Percentiles rank a stretch among this genome's conserved stretches.
phyloP scores from a whole-genome alignment of 2,113 vertebrate species.

The Corapipo altera region DNA sequence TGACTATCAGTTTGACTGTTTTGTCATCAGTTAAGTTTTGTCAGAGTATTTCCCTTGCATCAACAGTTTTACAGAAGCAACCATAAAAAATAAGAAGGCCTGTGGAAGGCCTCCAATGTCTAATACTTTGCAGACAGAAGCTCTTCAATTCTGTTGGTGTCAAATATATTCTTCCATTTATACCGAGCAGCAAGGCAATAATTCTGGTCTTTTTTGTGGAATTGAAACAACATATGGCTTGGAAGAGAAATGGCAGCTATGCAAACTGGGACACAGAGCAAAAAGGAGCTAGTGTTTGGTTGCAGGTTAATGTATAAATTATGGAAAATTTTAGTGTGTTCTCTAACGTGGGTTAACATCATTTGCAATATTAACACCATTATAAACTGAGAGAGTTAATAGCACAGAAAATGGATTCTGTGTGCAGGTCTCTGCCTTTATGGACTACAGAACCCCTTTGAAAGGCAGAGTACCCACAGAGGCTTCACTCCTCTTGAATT shows the following conservation, averaged over 20 bases:
- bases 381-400: background rate
- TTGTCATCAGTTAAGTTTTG: background rate
- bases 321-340: background rate
- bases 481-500: background rate
- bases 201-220: background rate
- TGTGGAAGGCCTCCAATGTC: background rate
- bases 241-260: background rate
- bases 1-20: background rate
- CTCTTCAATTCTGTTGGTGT: background rate
- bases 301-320: background rate
- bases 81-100: background rate
- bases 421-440: background rate
- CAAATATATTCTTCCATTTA: background rate
- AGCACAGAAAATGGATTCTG: background rate
- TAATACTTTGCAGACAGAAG: background rate
- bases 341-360: background rate
- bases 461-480: background rate
- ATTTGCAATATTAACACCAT: background rate
- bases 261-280: background rate
- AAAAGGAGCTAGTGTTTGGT: background rate
- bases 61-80: background rate
- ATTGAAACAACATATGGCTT: background rate
- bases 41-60: background rate
- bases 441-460: background rate
- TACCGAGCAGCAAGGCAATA: background rate